Evolutionary conservation across 1,140 invertebrate genomes (phyloP).

Genomic region (Lasaia peninsularis): DNA sequence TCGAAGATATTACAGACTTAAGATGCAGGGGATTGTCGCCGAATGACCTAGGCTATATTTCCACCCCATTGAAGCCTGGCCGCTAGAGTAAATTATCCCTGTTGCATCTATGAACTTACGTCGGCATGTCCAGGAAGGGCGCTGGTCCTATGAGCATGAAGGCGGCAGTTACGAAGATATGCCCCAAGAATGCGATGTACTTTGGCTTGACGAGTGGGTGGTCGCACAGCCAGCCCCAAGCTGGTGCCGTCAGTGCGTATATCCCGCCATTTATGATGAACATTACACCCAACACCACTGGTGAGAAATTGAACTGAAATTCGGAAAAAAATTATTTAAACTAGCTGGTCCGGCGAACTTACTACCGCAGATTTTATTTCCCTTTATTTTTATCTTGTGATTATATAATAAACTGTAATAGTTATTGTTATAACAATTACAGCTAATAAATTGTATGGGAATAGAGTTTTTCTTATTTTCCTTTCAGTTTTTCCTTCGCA

Average conservation of each 20-base stretch:
- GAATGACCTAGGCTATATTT: too few species aligned
- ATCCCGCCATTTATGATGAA: conserved; percentile 92
- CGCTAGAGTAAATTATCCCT: neutral
- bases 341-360: too few species aligned
- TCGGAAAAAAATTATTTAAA: conserved; percentile 71
- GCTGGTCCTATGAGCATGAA: conserved; percentile 87
- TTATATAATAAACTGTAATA: too few species aligned
- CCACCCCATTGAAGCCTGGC: too few species aligned
- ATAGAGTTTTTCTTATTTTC: too few species aligned
- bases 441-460: too few species aligned
- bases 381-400: too few species aligned
- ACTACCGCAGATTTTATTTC: too few species aligned
- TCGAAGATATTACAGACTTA: too few species aligned
- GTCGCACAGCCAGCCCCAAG: conserved; percentile 90
- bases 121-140: conserved; percentile 81
- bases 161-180: conserved; percentile 81
- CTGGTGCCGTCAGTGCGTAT: conserved; percentile 89
- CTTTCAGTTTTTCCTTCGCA: too few species aligned
- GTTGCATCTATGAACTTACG: conserved; percentile 65
- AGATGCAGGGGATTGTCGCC: too few species aligned
- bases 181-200: conserved; percentile 82
- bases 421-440: too few species aligned
- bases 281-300: conserved; percentile 88
- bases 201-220: conserved; percentile 80
- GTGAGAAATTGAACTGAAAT: conserved; percentile 80